phyloP scores from a whole-genome alignment of 2,113 vertebrate species.

The Nibea coibor region DNA sequence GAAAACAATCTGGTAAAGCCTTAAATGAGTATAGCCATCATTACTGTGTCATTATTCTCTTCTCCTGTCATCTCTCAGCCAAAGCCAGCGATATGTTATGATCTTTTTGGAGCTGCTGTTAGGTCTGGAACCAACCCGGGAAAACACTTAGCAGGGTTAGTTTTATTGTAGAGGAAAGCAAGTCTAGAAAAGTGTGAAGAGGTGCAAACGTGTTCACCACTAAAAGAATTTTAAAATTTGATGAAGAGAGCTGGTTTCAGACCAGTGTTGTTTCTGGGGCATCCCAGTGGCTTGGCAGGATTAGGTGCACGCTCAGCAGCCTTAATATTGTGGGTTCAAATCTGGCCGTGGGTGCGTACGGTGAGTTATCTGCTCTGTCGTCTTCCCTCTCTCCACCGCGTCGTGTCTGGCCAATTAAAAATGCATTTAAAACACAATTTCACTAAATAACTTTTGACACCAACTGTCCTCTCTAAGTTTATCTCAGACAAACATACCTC shows the following conservation, averaged over 20 bases:
- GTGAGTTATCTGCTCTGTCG: not conserved
- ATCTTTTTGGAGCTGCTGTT: not conserved
- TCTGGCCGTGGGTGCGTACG: not conserved
- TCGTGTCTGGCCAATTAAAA: not conserved
- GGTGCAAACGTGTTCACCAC: not conserved
- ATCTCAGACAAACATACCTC: conserved; percentile 11
- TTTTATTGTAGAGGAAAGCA: not conserved
- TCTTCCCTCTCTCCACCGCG: not conserved
- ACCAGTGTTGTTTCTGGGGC: conserved; percentile 32
- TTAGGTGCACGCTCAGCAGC: not conserved
- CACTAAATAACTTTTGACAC: not conserved
- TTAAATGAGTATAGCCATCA: conserved; percentile 14
- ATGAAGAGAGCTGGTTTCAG: conserved; percentile 1
- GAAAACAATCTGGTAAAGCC: conserved; percentile 35
- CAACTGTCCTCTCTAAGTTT: not conserved
- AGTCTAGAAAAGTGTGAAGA: conserved; percentile 12
- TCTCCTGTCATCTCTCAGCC: conserved; percentile 5
- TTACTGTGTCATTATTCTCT: conserved; percentile 23
- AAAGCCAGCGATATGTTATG: conserved; percentile 9
- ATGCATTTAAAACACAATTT: conserved; percentile 7
- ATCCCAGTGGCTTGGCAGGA: not conserved
- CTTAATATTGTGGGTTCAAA: conserved; percentile 11
- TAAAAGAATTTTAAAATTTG: not conserved
- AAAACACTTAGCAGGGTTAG: not conserved
- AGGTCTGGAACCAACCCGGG: not conserved